Conservation (phyloP, 2,888 invertebrate species). For the Mesorhabditis belari region DNA sequence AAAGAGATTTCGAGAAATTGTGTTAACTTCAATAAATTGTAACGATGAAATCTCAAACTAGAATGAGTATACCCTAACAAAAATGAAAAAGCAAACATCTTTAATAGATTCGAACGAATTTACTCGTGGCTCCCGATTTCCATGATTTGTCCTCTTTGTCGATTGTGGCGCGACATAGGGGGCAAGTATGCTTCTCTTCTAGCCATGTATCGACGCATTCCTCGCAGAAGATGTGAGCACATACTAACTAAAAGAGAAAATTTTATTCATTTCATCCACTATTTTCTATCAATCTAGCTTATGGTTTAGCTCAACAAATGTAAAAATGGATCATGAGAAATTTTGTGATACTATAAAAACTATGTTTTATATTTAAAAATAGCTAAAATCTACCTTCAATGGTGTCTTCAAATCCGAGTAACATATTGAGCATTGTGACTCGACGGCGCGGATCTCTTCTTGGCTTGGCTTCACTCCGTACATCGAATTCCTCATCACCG, state of each 20-base stretch:
- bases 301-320: neutral
- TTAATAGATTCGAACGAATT: neutral
- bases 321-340: no score
- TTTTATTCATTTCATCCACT: neutral
- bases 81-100: no score
- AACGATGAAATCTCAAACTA: no score
- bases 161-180: constrained; percentile 31
- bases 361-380: neutral
- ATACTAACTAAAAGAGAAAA: constrained; percentile 25
- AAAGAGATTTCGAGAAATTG: no score
- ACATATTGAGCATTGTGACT: constrained; percentile 12
- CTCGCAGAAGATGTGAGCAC: constrained; percentile 43
- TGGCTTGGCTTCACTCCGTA: neutral
- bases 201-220: constrained; percentile 44
- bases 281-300: neutral
- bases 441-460: constrained; percentile 7
- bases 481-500: neutral
- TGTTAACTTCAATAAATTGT: no score
- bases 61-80: no score
- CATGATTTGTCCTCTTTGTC: neutral
- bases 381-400: constrained; percentile 14
- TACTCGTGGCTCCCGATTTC: neutral
- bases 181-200: constrained; percentile 39
- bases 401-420: constrained; percentile 10
- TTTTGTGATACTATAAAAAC: no score